Evolutionary conservation across 2,888 invertebrate species (phyloP).

Genomic region (Stramonita haemastoma): DNA sequence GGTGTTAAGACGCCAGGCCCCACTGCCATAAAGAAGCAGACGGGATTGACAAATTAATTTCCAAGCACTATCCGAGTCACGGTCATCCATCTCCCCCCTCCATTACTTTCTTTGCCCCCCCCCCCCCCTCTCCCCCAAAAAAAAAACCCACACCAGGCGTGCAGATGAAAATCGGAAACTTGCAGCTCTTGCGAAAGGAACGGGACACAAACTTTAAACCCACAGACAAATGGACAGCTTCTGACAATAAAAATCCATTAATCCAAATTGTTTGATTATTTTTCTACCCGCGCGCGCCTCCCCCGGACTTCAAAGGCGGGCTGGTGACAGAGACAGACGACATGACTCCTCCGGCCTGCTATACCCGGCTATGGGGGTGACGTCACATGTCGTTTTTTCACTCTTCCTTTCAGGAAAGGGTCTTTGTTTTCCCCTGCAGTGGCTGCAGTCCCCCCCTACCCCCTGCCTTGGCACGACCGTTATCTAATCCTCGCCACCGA

Average conservation of each 20-base stretch:
- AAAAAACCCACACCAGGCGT: neutral
- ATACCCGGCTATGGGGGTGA: conserved; percentile 15
- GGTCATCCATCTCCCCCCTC: neutral
- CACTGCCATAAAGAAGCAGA: conserved; percentile 36
- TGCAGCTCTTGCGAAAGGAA: neutral
- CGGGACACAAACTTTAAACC: conserved; percentile 35
- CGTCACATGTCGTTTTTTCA: conserved; percentile 41
- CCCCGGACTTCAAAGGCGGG: conserved; percentile 36
- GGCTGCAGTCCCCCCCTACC: neutral
- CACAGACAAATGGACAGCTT: conserved; percentile 47
- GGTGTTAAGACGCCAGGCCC: conserved; percentile 26
- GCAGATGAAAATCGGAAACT: conserved; percentile 16
- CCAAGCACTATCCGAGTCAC: conserved; percentile 22
- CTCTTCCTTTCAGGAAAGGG: conserved; percentile 11
- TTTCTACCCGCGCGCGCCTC: conserved; percentile 22
- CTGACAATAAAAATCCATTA: conserved; percentile 46
- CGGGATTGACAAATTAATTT: conserved; percentile 43
- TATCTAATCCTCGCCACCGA: conserved; percentile 44
- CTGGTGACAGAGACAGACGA: conserved; percentile 40
- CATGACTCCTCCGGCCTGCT: neutral
- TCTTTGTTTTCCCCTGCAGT: conserved; percentile 40
- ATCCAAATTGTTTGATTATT: conserved; percentile 47
- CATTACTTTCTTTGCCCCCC: too few relatives aligned
- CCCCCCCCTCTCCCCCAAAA: neutral
- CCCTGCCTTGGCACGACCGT: conserved; percentile 22